phyloP scores from a whole-genome alignment of 2,113 vertebrate genomes.

The Genyomyrus donnyi region DNA sequence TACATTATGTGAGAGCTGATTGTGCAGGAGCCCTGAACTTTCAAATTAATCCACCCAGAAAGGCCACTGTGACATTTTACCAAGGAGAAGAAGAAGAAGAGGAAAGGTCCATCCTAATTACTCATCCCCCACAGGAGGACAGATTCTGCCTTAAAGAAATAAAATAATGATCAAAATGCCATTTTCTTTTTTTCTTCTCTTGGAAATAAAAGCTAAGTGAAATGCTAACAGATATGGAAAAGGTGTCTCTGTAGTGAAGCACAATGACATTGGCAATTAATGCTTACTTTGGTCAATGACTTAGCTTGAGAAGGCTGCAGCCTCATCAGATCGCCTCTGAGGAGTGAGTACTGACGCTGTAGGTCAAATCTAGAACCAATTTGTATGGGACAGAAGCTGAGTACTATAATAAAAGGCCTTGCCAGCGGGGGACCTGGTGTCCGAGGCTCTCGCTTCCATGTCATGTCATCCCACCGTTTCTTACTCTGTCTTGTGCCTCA shows the following conservation, averaged over 20 bases:
- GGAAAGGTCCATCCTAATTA: conserved; percentile 51
- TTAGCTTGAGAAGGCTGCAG: neutral
- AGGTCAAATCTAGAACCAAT: neutral
- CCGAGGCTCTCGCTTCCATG: neutral
- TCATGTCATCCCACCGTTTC: neutral
- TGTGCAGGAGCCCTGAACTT: conserved; percentile 37
- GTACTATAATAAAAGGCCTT: neutral
- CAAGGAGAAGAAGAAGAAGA: conserved; percentile 45
- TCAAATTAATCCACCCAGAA: conserved; percentile 50
- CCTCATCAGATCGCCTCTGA: neutral
- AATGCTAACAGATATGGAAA: conserved; percentile 25
- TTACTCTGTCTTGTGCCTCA: neutral
- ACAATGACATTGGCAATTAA: neutral
- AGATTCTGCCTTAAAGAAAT: conserved; percentile 30
- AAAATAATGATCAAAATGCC: conserved; percentile 30
- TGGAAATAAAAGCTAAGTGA: conserved; percentile 19
- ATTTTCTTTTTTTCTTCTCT: conserved; percentile 25
- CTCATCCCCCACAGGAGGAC: conserved; percentile 31
- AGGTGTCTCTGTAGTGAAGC: conserved; percentile 4
- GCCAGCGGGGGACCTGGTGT: neutral
- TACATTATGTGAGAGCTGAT: conserved; percentile 42
- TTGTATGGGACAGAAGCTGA: neutral
- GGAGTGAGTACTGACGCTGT: neutral
- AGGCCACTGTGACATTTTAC: conserved; percentile 63
- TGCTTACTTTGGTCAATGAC: neutral